Conservation (phyloP, 2,888 invertebrate species). For the Drosophila acutilabella region DNA sequence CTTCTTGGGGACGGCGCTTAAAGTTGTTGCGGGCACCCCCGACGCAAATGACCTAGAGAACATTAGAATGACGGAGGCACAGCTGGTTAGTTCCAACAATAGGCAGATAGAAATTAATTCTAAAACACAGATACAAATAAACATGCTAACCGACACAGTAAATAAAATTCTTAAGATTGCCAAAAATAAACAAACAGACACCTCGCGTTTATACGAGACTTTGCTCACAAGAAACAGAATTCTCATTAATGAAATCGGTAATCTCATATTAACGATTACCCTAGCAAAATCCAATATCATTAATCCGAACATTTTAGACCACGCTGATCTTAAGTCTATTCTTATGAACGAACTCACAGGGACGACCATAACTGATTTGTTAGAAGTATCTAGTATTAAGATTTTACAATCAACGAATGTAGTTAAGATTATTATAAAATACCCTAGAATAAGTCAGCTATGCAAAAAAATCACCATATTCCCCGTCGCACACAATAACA, state of each 20-base stretch:
- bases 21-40: no score
- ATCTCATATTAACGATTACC: conserved; percentile 7
- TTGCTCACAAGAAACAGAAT: conserved; percentile 14
- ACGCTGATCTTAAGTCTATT: conserved; percentile 3
- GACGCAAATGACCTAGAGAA: no score
- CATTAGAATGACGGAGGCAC: no score
- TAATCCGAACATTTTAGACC: neutral
- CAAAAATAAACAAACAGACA: neutral
- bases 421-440: conserved; percentile 4
- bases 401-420: neutral
- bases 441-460: neutral
- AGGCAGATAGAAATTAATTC: neutral
- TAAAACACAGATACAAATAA: conserved; percentile 10
- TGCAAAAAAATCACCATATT: conserved; percentile 1
- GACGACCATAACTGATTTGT: neutral
- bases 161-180: neutral
- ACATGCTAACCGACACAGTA: neutral
- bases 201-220: conserved; percentile 1
- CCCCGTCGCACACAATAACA: no score
- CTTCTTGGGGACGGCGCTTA: no score
- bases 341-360: neutral
- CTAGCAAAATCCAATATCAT: neutral
- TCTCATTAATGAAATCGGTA: conserved; percentile 2
- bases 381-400: neutral
- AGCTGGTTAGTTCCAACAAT: no score